Conservation (phyloP, 2,113 vertebrate genomes). For the Chaetodon auriga region DNA sequence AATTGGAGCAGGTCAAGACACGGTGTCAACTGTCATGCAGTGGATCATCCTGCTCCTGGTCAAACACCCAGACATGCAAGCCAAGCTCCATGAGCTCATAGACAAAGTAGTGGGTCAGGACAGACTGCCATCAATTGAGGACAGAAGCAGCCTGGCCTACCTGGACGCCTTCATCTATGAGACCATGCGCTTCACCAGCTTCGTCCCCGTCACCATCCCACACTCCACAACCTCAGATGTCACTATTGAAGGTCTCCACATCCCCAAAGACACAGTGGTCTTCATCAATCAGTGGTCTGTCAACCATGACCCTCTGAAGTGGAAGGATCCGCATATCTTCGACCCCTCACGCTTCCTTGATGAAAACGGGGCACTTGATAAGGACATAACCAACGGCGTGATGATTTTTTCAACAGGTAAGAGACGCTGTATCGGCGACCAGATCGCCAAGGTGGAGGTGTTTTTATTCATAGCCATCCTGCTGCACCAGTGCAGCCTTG, state of each 20-base stretch:
- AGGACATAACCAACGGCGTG: conserved; percentile 80
- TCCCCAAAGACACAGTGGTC: conserved; percentile 89
- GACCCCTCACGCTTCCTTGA: conserved; percentile 87
- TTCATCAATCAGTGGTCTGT: conserved; percentile 94
- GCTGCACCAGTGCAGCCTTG: conserved; percentile 88
- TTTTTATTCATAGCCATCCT: conserved; percentile 88
- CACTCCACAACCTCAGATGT: conserved; percentile 89
- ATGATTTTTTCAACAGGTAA: conserved; percentile 91
- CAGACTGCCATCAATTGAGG: conserved; percentile 83
- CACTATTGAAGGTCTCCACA: conserved; percentile 86
- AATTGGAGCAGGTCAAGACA: conserved; percentile 91
- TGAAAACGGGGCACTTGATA: conserved; percentile 78
- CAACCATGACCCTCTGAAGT: conserved; percentile 88
- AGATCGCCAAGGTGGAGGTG: conserved; percentile 87
- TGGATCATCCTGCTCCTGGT: conserved; percentile 89
- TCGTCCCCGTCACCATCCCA: conserved; percentile 90
- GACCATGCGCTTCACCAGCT: conserved; percentile 90
- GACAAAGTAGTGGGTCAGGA: conserved; percentile 86
- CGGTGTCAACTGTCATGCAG: conserved; percentile 83
- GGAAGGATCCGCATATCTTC: conserved; percentile 87
- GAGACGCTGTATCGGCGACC: conserved; percentile 88
- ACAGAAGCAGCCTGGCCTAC: conserved; percentile 80
- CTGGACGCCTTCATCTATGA: conserved; percentile 91
- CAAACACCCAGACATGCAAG: conserved; percentile 84
- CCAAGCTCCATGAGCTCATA: conserved; percentile 85